Evolutionary conservation across 2,888 invertebrate genomes (phyloP).

Genomic region (Luffia ferchaultella): DNA sequence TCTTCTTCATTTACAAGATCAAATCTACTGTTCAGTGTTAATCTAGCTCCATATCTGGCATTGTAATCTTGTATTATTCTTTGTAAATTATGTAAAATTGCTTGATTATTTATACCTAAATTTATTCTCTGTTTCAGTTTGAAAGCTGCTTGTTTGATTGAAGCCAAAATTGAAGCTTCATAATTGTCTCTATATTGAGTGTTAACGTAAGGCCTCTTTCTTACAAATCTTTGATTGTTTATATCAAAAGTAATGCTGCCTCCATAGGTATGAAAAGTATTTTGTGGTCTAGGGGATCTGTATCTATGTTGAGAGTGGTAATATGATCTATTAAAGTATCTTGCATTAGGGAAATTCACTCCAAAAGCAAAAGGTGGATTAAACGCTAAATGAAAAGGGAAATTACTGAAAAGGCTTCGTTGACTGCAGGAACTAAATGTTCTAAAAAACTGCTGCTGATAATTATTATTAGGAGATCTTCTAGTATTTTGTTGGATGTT

Average conservation of each 20-base stretch:
- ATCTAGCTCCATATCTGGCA: slow-evolving; percentile 27
- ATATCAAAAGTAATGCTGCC: neutral
- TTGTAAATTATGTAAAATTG: slow-evolving; percentile 26
- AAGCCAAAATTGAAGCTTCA: slow-evolving; percentile 25
- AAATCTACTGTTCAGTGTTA: slow-evolving; percentile 27
- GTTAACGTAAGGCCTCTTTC: slow-evolving; percentile 20
- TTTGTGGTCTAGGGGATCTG: neutral
- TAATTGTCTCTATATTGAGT: slow-evolving; percentile 12
- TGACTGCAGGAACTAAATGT: slow-evolving; percentile 27
- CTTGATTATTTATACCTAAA: slow-evolving; percentile 18
- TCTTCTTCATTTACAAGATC: slow-evolving; percentile 30
- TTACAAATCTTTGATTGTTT: slow-evolving; percentile 7
- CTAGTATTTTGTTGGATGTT: slow-evolving; percentile 3
- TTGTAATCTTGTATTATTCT: slow-evolving; percentile 37
- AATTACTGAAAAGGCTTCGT: slow-evolving; percentile 23
- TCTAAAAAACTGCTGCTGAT: slow-evolving; percentile 17
- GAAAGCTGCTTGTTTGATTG: slow-evolving; percentile 26
- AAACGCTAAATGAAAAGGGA: slow-evolving; percentile 26
- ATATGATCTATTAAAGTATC: slow-evolving; percentile 9
- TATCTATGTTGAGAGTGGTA: slow-evolving; percentile 11
- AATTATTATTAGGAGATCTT: slow-evolving; percentile 16
- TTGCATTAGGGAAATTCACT: slow-evolving; percentile 18
- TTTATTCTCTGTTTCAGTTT: slow-evolving; percentile 25
- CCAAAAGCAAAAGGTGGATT: slow-evolving; percentile 23
- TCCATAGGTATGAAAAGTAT: neutral